Evolutionary conservation across 2,888 invertebrate species (phyloP), one percentile per base, ranked within the genome.

Genomic region (Kryphioiulus occultus): DNA sequence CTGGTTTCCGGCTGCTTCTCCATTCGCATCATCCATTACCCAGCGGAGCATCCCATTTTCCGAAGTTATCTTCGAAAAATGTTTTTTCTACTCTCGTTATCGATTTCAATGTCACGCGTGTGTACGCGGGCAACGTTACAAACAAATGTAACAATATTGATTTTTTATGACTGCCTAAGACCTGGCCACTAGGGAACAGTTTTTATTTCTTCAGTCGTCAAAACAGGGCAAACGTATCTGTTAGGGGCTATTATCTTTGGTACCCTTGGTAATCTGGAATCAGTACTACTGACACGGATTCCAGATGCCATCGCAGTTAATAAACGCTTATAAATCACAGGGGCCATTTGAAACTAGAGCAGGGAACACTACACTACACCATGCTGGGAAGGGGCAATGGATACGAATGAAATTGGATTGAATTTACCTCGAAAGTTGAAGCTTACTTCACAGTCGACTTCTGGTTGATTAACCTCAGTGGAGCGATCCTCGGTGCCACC

Each of bases 101-200:
- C 78, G 78, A 78, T 78, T 32, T 32, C 78, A 78, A 78, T 78
- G 78, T 78, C 78, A 78, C 15, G 78, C 78, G 30, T 68, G 68
- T 68, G 68, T 68, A 68, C 68, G 12, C 22, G 68, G 68, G 12
- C 30, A 32, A 78, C 78, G 78, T 78, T 78, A 78, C 78, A 78
- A 32, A 32, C 30, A 78, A 78, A 78, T 78, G 30, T 30, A 78
- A 78, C 78, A 78, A 12, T 78, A 78, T 78, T 78, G 78, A 78
- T 78, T 78, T 78, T 78, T 26, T 78, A 32, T 78, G 78, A 78
- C 78, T 22, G 59, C 22, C 59, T 68, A 22, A 68, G 59, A 68
- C 59, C 10, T 15, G 30, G 30, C 30, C 30, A 78, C 78, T 26
- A 30, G 30, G 78, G 78, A 30, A 15, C 1, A n/a, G 26, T 30